Conservation (phyloP, 2,888 invertebrate species). For the Temnothorax unifasciatus region DNA sequence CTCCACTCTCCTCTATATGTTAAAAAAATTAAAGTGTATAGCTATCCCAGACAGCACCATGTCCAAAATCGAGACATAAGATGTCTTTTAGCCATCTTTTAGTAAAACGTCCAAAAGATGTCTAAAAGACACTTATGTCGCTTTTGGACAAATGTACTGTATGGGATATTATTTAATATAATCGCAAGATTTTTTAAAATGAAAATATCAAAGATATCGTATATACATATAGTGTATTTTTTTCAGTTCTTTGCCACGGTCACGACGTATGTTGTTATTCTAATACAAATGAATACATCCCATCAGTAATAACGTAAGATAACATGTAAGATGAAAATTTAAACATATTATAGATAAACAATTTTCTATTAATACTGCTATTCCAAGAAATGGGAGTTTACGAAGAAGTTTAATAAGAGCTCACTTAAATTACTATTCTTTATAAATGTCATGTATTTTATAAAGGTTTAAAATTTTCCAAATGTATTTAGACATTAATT, state of each 20-base stretch:
- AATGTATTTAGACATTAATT: neutral
- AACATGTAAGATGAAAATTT: neutral
- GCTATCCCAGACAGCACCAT: neutral
- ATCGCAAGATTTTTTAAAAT: neutral
- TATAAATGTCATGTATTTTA: neutral
- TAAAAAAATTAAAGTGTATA: neutral
- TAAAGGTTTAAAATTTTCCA: neutral
- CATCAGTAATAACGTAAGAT: neutral
- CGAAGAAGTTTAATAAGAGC: neutral
- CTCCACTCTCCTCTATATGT: neutral
- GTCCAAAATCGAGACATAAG: too few species aligned
- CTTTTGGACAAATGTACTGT: too few species aligned
- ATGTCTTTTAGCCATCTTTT: too few species aligned
- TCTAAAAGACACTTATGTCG: too few species aligned
- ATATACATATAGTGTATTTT: neutral
- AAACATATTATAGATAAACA: neutral
- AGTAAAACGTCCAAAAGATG: too few species aligned
- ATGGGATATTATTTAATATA: neutral
- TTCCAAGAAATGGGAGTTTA: neutral
- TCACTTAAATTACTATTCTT: neutral
- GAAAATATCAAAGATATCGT: neutral
- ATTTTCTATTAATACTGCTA: neutral
- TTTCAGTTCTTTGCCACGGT: slow-evolving; percentile 52
- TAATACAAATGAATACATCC: slow-evolving; percentile 36
- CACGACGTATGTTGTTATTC: slow-evolving; percentile 44